Evolutionary conservation across 2,888 invertebrate species (phyloP), one percentile per base, ranked within the genome.

Genomic region (Chymomyza procnemis): DNA sequence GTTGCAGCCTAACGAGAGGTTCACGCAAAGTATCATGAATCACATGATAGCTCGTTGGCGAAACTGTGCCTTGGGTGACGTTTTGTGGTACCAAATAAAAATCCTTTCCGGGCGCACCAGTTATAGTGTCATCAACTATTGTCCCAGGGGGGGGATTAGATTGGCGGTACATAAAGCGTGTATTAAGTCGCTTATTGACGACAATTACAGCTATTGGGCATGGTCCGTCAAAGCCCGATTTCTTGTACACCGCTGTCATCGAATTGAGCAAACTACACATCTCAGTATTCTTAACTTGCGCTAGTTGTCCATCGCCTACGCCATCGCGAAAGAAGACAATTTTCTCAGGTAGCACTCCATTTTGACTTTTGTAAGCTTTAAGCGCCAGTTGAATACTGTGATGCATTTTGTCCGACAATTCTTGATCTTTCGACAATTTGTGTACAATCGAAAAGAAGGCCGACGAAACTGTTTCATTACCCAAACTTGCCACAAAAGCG

Each of bases 271-370:
- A 8, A 26, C 90, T 88, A 41, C 90, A 88, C 16, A 97, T 94
- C 90, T 99, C 98, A 54, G 94, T 94, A 1, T 94, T 93, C 9
- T 93, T 92, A 0, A 98, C 97, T 68, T 94, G 95, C 0, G 94
- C 93, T 2, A 98, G 92, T 87, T 98, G 97, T 0, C 98, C 98
- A 78, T 98, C 98, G 1, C 98, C 97, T 0, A 99, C 98, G 19
- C 98, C 99, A 90, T 99, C 98, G 16, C 99, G 93, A 90, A 95
- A 98, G 22, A 98, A 93, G 1, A 98, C 88, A 58, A 99, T 95
- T 0, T 94, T 93, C 0, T 92, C 92, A 0, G 98, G 98, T 90
- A 94, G 78, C 83, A 80, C 57, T 0, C 87, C 87, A 61, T 90
- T 88, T 1, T 79, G 69, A 0, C 80, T 75, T 0, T 87, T 78